Percentiles rank a stretch among this genome's conserved stretches.
Conservation (phyloP, 2,113 vertebrate species). For the Talpa occidentalis region DNA sequence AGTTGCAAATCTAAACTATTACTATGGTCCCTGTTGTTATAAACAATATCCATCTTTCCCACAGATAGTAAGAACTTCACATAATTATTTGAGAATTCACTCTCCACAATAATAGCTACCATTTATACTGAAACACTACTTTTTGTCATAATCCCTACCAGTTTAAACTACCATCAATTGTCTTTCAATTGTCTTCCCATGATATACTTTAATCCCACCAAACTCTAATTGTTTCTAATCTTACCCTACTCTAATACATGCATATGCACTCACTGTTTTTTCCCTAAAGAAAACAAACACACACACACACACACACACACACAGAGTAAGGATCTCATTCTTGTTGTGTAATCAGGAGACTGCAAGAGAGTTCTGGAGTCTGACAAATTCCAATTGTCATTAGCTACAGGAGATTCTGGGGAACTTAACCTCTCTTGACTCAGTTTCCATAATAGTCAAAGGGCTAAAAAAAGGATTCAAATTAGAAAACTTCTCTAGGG, state of each 20-base stretch:
- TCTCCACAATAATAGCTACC: constrained; percentile 45
- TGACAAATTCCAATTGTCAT: constrained; percentile 22
- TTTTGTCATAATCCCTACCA: constrained; percentile 52
- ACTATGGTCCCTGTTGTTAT: not conserved
- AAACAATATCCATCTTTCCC: constrained; percentile 60
- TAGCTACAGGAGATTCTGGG: not conserved
- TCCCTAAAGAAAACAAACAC: not conserved
- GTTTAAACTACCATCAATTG: constrained; percentile 32
- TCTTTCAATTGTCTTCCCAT: not conserved
- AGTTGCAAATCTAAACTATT: constrained; percentile 58
- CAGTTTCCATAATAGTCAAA: constrained; percentile 27
- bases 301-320: not conserved
- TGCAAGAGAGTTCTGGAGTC: not conserved
- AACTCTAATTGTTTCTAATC: constrained; percentile 33
- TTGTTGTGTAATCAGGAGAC: not conserved
- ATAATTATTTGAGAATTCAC: constrained; percentile 53
- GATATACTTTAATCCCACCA: constrained; percentile 30
- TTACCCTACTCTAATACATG: not conserved
- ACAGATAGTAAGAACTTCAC: constrained; percentile 29
- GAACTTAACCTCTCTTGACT: not conserved
- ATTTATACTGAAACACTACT: constrained; percentile 30
- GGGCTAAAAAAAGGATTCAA: constrained; percentile 18
- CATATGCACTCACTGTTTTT: not conserved
- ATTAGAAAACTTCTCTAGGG: constrained; percentile 34
- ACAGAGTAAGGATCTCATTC: constrained; percentile 8